Base-by-base conservation (phyloP, 2,797 vertebrate species). In the Gorsachius magnificus region DNA sequence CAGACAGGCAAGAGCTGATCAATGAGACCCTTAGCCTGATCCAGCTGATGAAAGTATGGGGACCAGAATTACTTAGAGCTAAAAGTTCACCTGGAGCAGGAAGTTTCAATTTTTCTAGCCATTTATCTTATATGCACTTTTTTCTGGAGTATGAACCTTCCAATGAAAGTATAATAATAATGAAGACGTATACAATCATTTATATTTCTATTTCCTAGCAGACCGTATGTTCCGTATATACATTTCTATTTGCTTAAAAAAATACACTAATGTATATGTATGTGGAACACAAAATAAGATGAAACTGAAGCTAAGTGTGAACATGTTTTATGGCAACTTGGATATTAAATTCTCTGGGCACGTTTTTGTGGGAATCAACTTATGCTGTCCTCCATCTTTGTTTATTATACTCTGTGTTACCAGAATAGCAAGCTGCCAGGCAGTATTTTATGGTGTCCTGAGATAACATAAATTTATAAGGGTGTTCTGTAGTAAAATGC, bases 391-490 rank as follows among this genome's bases (percentile, higher is more conserved):
- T 80, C 29, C 43, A 58, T 36, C n/a, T 94, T 75, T 74, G 13
- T 60, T 85, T 90, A 70, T 93, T 83, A 38, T 22, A 68, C 35
- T 88, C 72, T 66, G 6, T 65, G 57, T 81, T 91, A 89, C 54
- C 35, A 58, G 61, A 71, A 78, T 26, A 89, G 63, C 80, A 88
- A 96, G 58, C 29, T 95, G 66, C 70, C 77, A 76, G 16, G 8
- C 6, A 3, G 26, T 81, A 46, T 86, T 90, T 96, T 82, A 60
- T 5, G 77, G 64, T 70, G 43, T 83, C 70, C 83, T 88, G 58
- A 87, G 48, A 95, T 51, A 91, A 83, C 21, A 43, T 35, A 45
- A 74, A 90, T 93, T 93, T 94, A 81, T 79, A 86, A 84, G 36
- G 15, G 15, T 83, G 38, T 56, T 88, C 78, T 90, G 10, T 29